Evolutionary conservation across 2,113 vertebrate genomes (phyloP).

Genomic region (Saimiri boliviensis): DNA sequence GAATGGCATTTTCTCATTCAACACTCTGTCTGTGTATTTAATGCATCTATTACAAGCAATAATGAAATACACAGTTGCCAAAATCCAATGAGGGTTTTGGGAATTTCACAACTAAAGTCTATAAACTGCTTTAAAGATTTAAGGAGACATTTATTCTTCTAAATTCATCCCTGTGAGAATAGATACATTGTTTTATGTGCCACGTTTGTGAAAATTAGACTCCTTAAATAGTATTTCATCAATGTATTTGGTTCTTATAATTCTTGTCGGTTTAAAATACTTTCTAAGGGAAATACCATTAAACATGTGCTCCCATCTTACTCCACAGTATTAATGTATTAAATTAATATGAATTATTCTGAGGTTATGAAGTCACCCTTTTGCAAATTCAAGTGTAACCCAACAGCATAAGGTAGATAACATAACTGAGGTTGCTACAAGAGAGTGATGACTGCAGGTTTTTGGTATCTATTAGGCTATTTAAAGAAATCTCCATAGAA

Average conservation of each 20-base stretch:
- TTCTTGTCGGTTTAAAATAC: background rate
- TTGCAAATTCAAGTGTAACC: background rate
- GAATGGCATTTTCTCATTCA: background rate
- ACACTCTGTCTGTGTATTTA: background rate
- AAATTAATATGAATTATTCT: background rate
- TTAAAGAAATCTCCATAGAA: background rate
- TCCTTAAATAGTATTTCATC: conserved; percentile 43
- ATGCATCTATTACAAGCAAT: background rate
- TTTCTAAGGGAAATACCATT: background rate
- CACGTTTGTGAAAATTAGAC: conserved; percentile 36
- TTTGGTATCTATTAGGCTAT: background rate
- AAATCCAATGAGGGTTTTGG: background rate
- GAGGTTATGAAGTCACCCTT: background rate
- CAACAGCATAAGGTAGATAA: background rate
- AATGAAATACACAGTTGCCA: conserved; percentile 10
- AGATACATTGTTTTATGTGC: background rate
- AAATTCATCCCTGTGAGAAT: conserved; percentile 1
- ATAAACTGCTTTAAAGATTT: conserved; percentile 36
- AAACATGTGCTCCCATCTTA: background rate
- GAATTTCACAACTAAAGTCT: background rate
- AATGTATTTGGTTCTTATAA: background rate
- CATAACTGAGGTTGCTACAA: background rate
- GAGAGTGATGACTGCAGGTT: background rate
- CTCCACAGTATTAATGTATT: background rate
- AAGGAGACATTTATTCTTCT: background rate